Evolutionary conservation across 2,888 invertebrate species (phyloP).

Genomic region (Chaitophorus viminalis): DNA sequence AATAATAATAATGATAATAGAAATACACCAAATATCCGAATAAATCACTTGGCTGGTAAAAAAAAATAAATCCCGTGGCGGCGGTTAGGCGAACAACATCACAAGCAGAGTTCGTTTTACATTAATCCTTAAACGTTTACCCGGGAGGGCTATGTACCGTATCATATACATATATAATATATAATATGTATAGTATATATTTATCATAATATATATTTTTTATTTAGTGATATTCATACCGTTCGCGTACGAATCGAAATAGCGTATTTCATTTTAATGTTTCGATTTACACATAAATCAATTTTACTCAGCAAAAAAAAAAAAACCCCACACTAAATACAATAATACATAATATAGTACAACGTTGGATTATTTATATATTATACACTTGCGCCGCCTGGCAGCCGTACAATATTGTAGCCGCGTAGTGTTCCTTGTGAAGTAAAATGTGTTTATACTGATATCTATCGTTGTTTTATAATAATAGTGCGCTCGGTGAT

Average conservation of each 20-base stretch:
- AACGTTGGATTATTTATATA: background rate
- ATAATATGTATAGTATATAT: too few relatives aligned
- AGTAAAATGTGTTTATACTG: background rate
- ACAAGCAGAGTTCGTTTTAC: slow-evolving; percentile 5
- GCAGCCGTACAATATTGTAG: background rate
- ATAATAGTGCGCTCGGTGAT: background rate
- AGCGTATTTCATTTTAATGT: slow-evolving; percentile 19
- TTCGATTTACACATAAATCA: slow-evolving; percentile 1
- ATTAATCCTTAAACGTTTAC: slow-evolving; percentile 7
- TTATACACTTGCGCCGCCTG: background rate
- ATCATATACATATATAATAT: background rate
- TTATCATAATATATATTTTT: too few relatives aligned
- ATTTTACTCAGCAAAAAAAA: slow-evolving; percentile 20
- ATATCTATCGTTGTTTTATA: background rate
- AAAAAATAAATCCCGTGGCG: background rate
- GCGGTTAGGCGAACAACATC: background rate
- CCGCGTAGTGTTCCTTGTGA: background rate
- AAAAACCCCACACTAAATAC: too few relatives aligned
- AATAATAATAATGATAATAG: background rate
- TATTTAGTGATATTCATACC: slow-evolving; percentile 2
- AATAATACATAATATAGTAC: background rate
- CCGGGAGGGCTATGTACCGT: background rate
- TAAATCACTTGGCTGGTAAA: slow-evolving; percentile 24
- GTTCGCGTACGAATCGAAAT: background rate
- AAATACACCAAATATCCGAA: background rate